Evolutionary conservation across 2,113 vertebrate species (phyloP).

Genomic region (Cichladusa arquata): DNA sequence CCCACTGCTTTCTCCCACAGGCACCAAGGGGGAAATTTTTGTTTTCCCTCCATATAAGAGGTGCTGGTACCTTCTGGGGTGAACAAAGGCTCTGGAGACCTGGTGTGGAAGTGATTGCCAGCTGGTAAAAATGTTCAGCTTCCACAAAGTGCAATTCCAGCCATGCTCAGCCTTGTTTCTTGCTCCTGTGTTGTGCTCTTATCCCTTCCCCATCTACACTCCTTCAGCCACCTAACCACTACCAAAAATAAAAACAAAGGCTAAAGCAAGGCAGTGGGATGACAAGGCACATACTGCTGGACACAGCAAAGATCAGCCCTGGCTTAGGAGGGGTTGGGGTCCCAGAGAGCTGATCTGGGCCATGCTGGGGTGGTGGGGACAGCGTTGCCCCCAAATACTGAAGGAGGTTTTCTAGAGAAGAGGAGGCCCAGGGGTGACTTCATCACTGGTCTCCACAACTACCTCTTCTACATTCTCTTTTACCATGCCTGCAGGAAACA

Average conservation of each 20-base stretch:
- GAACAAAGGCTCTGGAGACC: background rate
- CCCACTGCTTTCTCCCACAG: background rate
- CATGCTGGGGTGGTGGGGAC: background rate
- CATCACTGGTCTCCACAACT: background rate
- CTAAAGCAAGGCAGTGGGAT: background rate
- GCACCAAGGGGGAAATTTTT: background rate
- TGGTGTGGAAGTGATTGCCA: rapidly evolving
- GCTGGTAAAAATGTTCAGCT: background rate
- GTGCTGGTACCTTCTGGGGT: background rate
- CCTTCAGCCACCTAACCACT: background rate
- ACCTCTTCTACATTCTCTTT: background rate
- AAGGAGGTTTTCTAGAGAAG: background rate
- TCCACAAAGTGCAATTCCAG: background rate
- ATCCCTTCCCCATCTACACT: background rate
- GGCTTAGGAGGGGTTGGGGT: background rate
- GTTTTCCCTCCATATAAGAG: background rate
- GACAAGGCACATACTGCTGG: rapidly evolving
- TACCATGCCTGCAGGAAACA: background rate
- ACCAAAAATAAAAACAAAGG: background rate
- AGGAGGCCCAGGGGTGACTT: background rate
- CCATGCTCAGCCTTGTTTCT: background rate
- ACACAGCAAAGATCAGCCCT: background rate
- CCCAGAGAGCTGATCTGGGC: background rate
- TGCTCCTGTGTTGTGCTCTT: background rate
- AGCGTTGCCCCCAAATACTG: rapidly evolving